Conservation (phyloP, 2,888 invertebrate species). For the Cerceris ruficornis region DNA sequence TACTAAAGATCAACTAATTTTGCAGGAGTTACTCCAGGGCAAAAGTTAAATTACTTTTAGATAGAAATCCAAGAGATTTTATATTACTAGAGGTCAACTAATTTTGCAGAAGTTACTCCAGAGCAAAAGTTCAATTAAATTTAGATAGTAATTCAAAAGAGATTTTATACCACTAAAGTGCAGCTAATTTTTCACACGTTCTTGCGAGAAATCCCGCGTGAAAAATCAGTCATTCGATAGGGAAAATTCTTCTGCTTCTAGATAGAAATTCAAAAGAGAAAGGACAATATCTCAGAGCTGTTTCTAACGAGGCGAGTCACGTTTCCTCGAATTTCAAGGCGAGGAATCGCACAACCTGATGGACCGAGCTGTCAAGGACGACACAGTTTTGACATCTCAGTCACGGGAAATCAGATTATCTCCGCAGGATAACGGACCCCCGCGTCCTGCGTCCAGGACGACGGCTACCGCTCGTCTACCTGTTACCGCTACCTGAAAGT, state of each 20-base stretch:
- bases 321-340: constrained; percentile 22
- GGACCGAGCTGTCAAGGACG: constrained; percentile 67
- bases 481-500: constrained; percentile 63
- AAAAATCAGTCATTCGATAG: not conserved
- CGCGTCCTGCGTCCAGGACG: constrained; percentile 46
- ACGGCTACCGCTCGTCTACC: constrained; percentile 38
- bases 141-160: no score
- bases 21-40: no score
- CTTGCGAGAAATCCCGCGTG: no score
- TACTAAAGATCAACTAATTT: not conserved
- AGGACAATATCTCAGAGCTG: constrained; percentile 15
- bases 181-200: no score
- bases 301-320: constrained; percentile 24
- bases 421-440: constrained; percentile 73
- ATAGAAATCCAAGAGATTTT: not conserved
- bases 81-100: not conserved
- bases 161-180: not conserved
- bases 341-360: not conserved
- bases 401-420: constrained; percentile 79
- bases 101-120: no score
- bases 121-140: no score
- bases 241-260: not conserved
- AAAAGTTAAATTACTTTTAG: no score
- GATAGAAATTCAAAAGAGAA: not conserved
- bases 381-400: constrained; percentile 77